Base-by-base conservation (phyloP, 1,140 invertebrate species). In the Drosophila paulistorum region DNA sequence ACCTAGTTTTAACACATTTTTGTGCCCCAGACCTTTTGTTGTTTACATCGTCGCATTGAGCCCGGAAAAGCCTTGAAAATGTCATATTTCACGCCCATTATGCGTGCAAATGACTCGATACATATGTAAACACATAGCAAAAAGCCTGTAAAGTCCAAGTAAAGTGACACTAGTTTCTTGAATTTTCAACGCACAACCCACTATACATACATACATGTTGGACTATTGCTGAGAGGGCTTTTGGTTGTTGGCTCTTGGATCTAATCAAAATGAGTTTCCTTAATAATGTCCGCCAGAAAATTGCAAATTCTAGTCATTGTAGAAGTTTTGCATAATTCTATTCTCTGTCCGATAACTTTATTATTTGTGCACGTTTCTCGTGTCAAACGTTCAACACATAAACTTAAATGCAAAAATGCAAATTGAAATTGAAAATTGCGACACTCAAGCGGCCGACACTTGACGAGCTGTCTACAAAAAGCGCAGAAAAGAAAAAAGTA, bases 381-480 rank as follows among this genome's bases (percentile, higher is more conserved):
- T 65, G 68, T 67, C 64, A 77, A 62, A 30, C 48, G 68, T 23
- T 51, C 64, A 68, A 65, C 67, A 77, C 77, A 74, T 65, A 39
- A 64, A 61, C 63, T 68, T 69, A 60, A 81, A 75, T 84, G 81
- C 65, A 67, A 85, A 85, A 85, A 51, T 79, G 75, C 75, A 74
- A 85, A 85, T 76, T 81, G 45, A 78, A 79, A 75, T 81, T 81
- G 68, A 74, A 74, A 84, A 85, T 71, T 70, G 82, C 64, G 11
- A 66, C 45, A 51, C 45, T 51, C 45, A 51, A 51, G 45, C 45
- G 45, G 7, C 35, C 55, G 71, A 79, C 71, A 81, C 77, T 74
- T 85, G 82, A 86, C 78, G 79, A 71, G 66, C 71, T 81, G 82
- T 79, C 75, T 65, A 86, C 68, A 64, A 82, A 78, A 78, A 71